phyloP scores from a whole-genome alignment of 2,113 vertebrate species.

The Azemiops feae region DNA sequence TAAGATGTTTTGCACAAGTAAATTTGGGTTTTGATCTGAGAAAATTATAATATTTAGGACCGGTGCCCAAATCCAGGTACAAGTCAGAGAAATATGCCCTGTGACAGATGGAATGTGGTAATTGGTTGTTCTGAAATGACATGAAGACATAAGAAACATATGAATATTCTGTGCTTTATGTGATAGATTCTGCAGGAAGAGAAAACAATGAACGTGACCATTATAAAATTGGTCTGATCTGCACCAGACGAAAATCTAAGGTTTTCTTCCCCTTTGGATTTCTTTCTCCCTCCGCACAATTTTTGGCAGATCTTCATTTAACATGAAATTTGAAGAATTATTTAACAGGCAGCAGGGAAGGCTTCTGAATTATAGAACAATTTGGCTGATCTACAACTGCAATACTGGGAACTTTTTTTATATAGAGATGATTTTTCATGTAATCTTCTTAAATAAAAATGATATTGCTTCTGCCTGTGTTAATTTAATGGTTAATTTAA shows the following conservation, averaged over 20 bases:
- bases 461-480: conserved; percentile 46
- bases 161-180: background rate
- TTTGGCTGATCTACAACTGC: conserved; percentile 51
- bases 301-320: conserved; percentile 41
- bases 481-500: conserved; percentile 66
- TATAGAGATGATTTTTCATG: conserved; percentile 47
- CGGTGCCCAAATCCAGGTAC: background rate
- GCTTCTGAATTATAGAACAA: conserved; percentile 44
- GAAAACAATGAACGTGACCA: background rate
- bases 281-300: background rate
- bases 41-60: background rate
- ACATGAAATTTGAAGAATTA: conserved; percentile 52
- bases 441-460: conserved; percentile 46
- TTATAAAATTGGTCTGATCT: conserved; percentile 40
- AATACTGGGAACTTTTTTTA: conserved; percentile 30
- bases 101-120: background rate
- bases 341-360: conserved; percentile 36
- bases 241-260: background rate
- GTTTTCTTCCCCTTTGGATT: background rate
- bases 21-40: background rate
- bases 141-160: conserved; percentile 8
- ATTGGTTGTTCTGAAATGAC: background rate
- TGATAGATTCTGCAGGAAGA: background rate
- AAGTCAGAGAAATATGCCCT: background rate
- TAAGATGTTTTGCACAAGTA: background rate